phyloP scores from a whole-genome alignment of 2,113 vertebrate genomes.

The Chlorocebus sabaeus region DNA sequence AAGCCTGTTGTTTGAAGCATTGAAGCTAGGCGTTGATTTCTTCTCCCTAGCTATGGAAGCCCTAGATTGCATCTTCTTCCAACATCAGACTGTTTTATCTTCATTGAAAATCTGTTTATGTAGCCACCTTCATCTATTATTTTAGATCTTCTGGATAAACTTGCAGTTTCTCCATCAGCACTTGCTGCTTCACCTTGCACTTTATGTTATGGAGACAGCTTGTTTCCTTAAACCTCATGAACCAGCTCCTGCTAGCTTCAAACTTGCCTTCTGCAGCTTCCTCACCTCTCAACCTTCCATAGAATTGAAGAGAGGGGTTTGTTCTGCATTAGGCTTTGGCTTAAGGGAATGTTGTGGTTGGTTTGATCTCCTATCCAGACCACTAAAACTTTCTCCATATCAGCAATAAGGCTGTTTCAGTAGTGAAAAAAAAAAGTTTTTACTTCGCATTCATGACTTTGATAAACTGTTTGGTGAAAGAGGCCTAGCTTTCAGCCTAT shows the following conservation, averaged over 20 bases:
- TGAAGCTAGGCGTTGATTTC: background rate
- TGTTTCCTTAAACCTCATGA: background rate
- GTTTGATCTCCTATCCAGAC: background rate
- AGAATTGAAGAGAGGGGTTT: background rate
- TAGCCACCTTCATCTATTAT: background rate
- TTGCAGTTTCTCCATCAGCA: background rate
- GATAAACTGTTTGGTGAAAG: background rate
- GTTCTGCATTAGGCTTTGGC: background rate
- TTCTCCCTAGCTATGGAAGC: background rate
- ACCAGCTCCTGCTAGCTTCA: background rate
- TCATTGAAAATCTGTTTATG: background rate
- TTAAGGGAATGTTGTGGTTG: background rate
- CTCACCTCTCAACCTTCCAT: background rate
- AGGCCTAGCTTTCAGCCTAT: background rate
- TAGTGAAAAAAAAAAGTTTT: background rate
- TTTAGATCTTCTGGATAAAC: background rate
- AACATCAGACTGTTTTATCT: background rate
- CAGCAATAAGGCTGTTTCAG: background rate
- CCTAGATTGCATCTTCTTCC: background rate
- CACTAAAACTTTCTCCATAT: background rate
- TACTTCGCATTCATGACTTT: background rate
- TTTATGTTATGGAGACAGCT: background rate
- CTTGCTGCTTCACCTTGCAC: background rate
- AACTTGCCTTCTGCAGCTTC: background rate
- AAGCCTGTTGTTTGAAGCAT: background rate